A percentile compares a stretch with the other conserved stretches of the same genome.
These are phyloP conservation scores for Neoniphon sammara DNA, from an alignment of 2,797 vertebrate genomes.

Conservation along the genomic window DNA sequence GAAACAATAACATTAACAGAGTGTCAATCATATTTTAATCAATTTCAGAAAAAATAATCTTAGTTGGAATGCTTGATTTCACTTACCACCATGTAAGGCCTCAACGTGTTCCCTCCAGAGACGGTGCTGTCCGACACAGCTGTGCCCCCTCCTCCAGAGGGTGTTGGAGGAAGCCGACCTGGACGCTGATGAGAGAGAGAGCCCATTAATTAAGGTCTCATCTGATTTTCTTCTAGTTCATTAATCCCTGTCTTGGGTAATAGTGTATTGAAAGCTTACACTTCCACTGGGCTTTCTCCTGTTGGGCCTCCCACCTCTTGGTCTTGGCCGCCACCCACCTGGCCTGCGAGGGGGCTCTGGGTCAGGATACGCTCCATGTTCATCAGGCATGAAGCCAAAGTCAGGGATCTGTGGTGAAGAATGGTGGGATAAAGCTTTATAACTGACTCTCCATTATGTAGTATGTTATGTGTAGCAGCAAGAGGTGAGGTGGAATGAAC, in stretches of 20 bases:
- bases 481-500: neutral
- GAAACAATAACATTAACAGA: constrained; percentile 24
- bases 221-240: neutral
- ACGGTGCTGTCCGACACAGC: constrained; percentile 13
- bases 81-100: constrained; percentile 28
- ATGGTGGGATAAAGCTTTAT: neutral
- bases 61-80: neutral
- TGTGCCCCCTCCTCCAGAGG: neutral
- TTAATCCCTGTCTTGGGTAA: neutral
- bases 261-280: neutral
- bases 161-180: neutral
- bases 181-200: neutral
- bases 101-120: constrained; percentile 19
- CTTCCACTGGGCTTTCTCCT: neutral
- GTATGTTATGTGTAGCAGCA: too few species aligned
- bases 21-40: neutral
- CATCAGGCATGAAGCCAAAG: neutral
- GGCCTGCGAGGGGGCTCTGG: neutral
- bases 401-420: constrained; percentile 8
- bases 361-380: neutral
- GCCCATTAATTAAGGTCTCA: neutral
- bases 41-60: neutral
- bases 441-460: neutral
- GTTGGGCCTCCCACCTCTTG: neutral
- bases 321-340: neutral